phyloP scores from a whole-genome alignment of 2,888 invertebrate species.

The Cosmopolites sordidus region DNA sequence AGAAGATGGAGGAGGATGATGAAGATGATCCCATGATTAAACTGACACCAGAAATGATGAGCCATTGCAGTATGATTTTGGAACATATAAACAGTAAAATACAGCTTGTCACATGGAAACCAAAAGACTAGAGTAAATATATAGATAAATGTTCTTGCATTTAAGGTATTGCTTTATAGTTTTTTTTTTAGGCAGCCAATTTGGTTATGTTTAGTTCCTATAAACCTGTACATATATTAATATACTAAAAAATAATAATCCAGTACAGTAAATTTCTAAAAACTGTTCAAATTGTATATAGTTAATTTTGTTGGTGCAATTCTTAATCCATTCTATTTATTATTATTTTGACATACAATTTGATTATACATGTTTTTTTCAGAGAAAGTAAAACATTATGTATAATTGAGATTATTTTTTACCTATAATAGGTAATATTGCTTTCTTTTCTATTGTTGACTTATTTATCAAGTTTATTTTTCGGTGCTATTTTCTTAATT shows the following conservation, averaged over 20 bases:
- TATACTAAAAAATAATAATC: neutral
- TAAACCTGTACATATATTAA: neutral
- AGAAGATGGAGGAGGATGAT: constrained; percentile 46
- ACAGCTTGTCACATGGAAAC: constrained; percentile 68
- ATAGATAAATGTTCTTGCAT: too few relatives aligned
- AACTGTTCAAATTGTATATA: neutral
- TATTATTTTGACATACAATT: neutral
- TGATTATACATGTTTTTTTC: neutral
- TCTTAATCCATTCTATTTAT: neutral
- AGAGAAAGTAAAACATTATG: neutral
- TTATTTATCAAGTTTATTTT: too few relatives aligned
- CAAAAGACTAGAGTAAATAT: constrained; percentile 35
- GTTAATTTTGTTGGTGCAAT: neutral
- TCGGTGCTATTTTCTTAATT: too few relatives aligned
- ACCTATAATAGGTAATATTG: too few relatives aligned
- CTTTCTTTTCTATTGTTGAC: too few relatives aligned
- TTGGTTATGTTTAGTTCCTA: neutral
- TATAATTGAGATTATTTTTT: neutral
- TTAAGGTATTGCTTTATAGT: neutral
- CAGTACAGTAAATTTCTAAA: neutral
- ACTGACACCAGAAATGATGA: constrained; percentile 60
- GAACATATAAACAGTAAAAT: constrained; percentile 78
- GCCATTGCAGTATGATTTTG: constrained; percentile 68
- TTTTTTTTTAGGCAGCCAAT: neutral
- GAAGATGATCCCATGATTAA: constrained; percentile 45